phyloP scores from a whole-genome alignment of 2,888 invertebrate species.

The Hydroisotoma schaefferi region DNA sequence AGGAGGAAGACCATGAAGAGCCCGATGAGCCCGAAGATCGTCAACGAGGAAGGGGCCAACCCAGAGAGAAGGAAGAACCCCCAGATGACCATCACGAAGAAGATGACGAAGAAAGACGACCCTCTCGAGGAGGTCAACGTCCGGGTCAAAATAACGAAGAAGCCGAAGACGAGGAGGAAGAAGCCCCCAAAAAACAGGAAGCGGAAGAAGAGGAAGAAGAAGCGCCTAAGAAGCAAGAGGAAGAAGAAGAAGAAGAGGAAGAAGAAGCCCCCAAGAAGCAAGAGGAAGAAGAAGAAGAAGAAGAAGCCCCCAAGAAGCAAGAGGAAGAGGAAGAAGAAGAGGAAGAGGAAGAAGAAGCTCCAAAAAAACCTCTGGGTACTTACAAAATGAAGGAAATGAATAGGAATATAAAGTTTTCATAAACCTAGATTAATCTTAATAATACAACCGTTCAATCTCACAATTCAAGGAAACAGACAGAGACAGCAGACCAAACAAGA shows the following conservation, averaged over 20 bases:
- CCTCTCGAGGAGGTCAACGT: not conserved
- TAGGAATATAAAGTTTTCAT: not conserved
- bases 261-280: not conserved
- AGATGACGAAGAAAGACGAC: not conserved
- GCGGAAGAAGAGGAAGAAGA: constrained; percentile 13
- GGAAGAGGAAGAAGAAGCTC: constrained; percentile 27
- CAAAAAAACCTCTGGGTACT: constrained; percentile 1
- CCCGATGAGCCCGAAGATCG: not conserved
- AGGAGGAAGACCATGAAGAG: not conserved
- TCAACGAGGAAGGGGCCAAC: not conserved
- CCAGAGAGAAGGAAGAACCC: not conserved
- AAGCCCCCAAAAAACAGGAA: not conserved
- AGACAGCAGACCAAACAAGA: constrained; percentile 12
- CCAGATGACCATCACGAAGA: not conserved
- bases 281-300: constrained; percentile 13
- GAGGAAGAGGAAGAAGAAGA: constrained; percentile 24
- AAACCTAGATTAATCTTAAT: not conserved
- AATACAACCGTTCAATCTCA: too few relatives aligned
- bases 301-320: constrained; percentile 7
- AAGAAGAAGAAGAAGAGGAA: constrained; percentile 20
- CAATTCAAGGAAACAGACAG: constrained; percentile 12
- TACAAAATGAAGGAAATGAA: not conserved
- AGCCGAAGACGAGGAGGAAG: not conserved
- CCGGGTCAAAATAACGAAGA: not conserved
- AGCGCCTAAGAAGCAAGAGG: constrained; percentile 10